Percentiles rank a stretch among this genome's conserved stretches.
These are phyloP conservation scores for Sphaerophoria taeniata DNA, from an alignment of 2,888 invertebrate genomes.

Conservation along the genomic window DNA sequence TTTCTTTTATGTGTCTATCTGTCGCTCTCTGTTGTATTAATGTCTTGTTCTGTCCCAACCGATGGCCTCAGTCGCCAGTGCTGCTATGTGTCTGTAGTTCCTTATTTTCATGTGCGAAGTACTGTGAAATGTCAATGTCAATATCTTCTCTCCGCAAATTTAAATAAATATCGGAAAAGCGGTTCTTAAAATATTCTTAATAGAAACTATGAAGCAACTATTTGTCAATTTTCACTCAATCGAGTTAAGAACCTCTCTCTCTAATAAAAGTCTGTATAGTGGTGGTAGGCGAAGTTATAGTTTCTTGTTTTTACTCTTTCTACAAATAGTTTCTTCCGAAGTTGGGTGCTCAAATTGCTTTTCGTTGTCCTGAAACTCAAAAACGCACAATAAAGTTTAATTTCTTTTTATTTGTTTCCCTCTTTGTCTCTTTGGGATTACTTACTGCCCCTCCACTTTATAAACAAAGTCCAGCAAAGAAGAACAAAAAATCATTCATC, in stretches of 20 bases:
- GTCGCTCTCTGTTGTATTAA: too few relatives aligned
- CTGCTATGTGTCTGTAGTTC: too few relatives aligned
- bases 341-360: constrained; percentile 44
- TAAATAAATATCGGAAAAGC: too few relatives aligned
- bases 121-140: too few relatives aligned
- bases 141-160: too few relatives aligned
- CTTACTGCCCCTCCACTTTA: constrained; percentile 44
- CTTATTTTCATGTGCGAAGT: too few relatives aligned
- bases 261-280: constrained; percentile 65
- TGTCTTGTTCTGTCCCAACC: too few relatives aligned
- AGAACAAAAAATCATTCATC: constrained; percentile 25
- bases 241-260: constrained; percentile 61
- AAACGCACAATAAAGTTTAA: constrained; percentile 14
- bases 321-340: not conserved
- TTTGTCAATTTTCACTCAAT: not conserved
- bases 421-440: constrained; percentile 45
- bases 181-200: too few relatives aligned
- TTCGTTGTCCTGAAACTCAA: constrained; percentile 34
- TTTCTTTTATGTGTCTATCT: too few relatives aligned
- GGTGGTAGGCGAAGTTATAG: constrained; percentile 35
- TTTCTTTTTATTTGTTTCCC: constrained; percentile 38
- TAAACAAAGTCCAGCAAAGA: constrained; percentile 53
- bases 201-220: too few relatives aligned
- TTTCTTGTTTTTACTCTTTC: constrained; percentile 53
- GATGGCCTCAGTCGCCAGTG: too few relatives aligned